Evolutionary conservation across 2,888 invertebrate genomes (phyloP).

Genomic region (Cerceris rybyensis): DNA sequence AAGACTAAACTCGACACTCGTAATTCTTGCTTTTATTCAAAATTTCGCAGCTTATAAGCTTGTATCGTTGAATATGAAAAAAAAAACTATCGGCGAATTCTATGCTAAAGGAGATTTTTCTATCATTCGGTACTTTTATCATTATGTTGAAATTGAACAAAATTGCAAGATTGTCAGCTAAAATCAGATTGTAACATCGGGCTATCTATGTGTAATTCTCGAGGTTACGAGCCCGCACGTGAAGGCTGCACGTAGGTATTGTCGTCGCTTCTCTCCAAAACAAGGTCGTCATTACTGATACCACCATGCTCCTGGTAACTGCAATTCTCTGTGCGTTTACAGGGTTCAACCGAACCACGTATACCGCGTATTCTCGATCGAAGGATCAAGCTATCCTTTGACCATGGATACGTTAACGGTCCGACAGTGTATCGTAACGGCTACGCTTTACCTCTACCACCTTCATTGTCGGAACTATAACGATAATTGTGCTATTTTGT

Average conservation of each 20-base stretch:
- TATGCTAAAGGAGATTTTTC: too few species aligned
- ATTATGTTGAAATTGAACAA: conserved; percentile 57
- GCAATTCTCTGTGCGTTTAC: conserved; percentile 59
- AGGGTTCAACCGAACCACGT: conserved; percentile 47
- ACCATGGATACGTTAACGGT: conserved; percentile 63
- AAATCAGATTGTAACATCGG: conserved; percentile 57
- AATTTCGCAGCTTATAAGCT: too few species aligned
- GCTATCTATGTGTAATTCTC: conserved; percentile 38
- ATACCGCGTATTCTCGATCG: conserved; percentile 37
- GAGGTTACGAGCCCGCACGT: background rate
- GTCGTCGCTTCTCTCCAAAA: conserved; percentile 12
- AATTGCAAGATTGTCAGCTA: conserved; percentile 53
- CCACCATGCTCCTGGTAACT: conserved; percentile 37
- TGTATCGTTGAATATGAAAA: too few species aligned
- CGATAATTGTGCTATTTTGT: conserved; percentile 33
- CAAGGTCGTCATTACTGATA: conserved; percentile 40
- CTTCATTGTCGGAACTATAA: conserved; percentile 18
- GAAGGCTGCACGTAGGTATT: conserved; percentile 19
- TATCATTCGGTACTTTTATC: too few species aligned
- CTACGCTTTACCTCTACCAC: background rate
- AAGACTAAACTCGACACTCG: too few species aligned
- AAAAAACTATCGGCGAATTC: too few species aligned
- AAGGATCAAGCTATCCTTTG: conserved; percentile 59
- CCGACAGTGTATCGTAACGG: conserved; percentile 49
- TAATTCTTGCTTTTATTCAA: too few species aligned